Conservation (phyloP, 2,888 invertebrate species). For the Parochlus steinenii region DNA sequence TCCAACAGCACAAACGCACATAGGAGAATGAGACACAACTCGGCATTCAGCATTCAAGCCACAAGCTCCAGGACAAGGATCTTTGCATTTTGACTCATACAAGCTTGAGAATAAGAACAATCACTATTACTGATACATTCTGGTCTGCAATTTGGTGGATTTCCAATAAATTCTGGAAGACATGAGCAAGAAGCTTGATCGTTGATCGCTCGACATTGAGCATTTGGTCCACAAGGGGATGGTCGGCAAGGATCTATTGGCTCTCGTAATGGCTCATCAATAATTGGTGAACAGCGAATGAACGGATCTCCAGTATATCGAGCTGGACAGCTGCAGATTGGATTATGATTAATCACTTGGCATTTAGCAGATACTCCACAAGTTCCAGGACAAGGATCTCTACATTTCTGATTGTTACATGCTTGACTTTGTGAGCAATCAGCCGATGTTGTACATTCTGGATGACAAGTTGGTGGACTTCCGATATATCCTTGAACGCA, state of each 20-base stretch:
- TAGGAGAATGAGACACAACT: constrained; percentile 51
- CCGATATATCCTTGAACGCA: constrained; percentile 52
- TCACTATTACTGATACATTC: constrained; percentile 54
- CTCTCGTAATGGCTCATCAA: constrained; percentile 20
- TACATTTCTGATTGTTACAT: constrained; percentile 55
- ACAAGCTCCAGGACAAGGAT: constrained; percentile 59
- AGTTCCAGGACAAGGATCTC: constrained; percentile 52
- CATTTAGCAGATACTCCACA: constrained; percentile 57
- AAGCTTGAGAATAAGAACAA: constrained; percentile 46
- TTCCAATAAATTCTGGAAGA: constrained; percentile 42
- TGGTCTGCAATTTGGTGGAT: constrained; percentile 51
- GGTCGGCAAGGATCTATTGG: constrained; percentile 41
- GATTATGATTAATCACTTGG: constrained; percentile 52
- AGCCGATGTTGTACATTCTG: constrained; percentile 54
- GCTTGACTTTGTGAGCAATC: constrained; percentile 50
- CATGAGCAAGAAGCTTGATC: constrained; percentile 46
- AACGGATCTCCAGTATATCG: constrained; percentile 52
- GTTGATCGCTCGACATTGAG: constrained; percentile 42
- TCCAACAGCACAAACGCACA: constrained; percentile 42
- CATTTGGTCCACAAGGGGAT: constrained; percentile 54
- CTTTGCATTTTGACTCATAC: constrained; percentile 49
- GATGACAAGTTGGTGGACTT: constrained; percentile 51
- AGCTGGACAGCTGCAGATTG: constrained; percentile 40
- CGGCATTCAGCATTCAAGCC: constrained; percentile 48
- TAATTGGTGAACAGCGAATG: constrained; percentile 29